Conservation (phyloP, 2,113 vertebrate species). For the Tychaedon coryphoeus region DNA sequence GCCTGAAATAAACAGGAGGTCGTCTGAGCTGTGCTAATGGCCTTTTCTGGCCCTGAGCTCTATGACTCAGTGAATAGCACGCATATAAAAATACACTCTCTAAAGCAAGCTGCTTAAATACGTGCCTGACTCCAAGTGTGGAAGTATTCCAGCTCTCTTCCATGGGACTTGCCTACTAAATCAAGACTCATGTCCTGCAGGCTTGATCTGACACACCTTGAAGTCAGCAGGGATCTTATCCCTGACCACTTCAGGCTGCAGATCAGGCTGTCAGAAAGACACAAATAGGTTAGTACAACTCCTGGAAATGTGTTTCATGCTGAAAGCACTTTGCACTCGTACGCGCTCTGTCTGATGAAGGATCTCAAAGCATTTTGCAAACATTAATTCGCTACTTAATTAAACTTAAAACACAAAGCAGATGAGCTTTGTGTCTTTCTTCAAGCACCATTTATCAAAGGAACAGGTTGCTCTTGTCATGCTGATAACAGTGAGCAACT, state of each 20-base stretch:
- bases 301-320: constrained; percentile 11
- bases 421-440: constrained; percentile 55
- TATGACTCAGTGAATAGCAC: neutral
- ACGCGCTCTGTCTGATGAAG: neutral
- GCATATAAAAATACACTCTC: neutral
- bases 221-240: constrained; percentile 21
- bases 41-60: constrained; percentile 7
- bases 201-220: constrained; percentile 27
- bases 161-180: neutral
- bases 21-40: neutral
- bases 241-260: constrained; percentile 34
- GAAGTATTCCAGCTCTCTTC: neutral
- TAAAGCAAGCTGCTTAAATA: neutral
- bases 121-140: neutral
- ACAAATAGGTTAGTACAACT: neutral
- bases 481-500: constrained; percentile 46
- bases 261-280: constrained; percentile 8
- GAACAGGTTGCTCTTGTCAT: constrained; percentile 60
- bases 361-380: constrained; percentile 46
- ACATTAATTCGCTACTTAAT: constrained; percentile 61
- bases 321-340: neutral
- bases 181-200: neutral
- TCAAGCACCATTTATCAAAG: constrained; percentile 59
- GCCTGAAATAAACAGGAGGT: constrained; percentile 25
- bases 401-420: constrained; percentile 57